A percentile compares a stretch with the other conserved stretches of the same genome.
phyloP scores from a whole-genome alignment of 2,797 vertebrate species.

The Hemitrygon akajei region DNA sequence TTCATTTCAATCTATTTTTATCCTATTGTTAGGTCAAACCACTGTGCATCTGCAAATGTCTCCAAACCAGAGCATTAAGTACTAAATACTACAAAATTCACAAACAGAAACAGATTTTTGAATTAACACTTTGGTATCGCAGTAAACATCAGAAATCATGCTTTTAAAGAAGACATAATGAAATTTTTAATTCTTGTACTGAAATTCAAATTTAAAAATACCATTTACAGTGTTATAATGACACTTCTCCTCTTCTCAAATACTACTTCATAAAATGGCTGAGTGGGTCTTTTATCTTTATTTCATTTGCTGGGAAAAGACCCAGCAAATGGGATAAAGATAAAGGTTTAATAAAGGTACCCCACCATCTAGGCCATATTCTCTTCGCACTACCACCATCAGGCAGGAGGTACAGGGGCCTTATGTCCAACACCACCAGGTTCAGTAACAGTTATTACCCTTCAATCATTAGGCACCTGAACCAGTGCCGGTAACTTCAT shows the following conservation, averaged over 20 bases:
- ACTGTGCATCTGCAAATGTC: not conserved
- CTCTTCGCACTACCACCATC: too few relatives aligned
- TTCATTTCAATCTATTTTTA: not conserved
- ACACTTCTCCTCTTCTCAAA: not conserved
- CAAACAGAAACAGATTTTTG: not conserved
- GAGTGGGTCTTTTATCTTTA: too few relatives aligned
- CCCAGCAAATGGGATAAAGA: too few relatives aligned
- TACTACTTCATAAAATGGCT: not conserved
- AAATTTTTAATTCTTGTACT: not conserved
- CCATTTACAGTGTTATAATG: not conserved
- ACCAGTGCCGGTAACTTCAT: too few relatives aligned
- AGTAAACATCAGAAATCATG: not conserved
- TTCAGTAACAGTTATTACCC: too few relatives aligned
- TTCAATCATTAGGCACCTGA: too few relatives aligned
- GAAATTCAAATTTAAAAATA: not conserved
- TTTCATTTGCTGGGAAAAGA: too few relatives aligned
- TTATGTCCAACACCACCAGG: too few relatives aligned
- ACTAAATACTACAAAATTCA: not conserved
- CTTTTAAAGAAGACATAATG: not conserved
- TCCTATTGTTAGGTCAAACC: not conserved
- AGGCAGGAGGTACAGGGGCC: too few relatives aligned
- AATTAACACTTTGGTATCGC: too few relatives aligned
- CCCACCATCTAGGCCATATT: too few relatives aligned
- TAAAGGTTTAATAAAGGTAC: too few relatives aligned
- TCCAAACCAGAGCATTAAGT: conserved; percentile 5